Evolutionary conservation across 2,888 invertebrate species (phyloP).

Genomic region (Phragmatobia fuliginosa): DNA sequence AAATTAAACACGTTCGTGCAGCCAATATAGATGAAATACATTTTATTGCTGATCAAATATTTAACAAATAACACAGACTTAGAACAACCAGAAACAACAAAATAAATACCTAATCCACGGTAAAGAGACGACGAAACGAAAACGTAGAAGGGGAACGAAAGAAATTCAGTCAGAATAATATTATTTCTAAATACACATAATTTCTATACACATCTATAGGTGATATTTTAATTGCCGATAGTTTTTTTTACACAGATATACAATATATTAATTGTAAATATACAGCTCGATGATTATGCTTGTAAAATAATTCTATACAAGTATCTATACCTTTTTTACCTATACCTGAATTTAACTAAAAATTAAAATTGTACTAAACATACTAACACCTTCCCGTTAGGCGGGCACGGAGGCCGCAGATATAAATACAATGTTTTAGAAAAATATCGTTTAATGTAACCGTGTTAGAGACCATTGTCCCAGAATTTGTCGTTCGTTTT

Average conservation of each 20-base stretch:
- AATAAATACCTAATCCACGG: conserved; percentile 85
- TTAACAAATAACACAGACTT: conserved; percentile 84
- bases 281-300: conserved; percentile 61
- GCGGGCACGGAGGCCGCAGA: conserved; percentile 57
- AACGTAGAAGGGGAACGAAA: conserved; percentile 47
- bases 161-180: conserved; percentile 67
- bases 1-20: conserved; percentile 65
- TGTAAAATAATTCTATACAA: conserved; percentile 57
- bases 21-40: conserved; percentile 76
- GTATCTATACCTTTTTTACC: conserved; percentile 63
- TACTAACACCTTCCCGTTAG: conserved; percentile 64
- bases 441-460: conserved; percentile 61
- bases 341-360: conserved; percentile 76
- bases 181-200: conserved; percentile 57
- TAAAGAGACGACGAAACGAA: conserved; percentile 59
- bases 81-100: conserved; percentile 84
- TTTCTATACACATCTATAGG: conserved; percentile 58
- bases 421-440: conserved; percentile 61
- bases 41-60: conserved; percentile 82
- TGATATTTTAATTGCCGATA: conserved; percentile 52
- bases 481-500: conserved; percentile 41
- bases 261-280: conserved; percentile 59
- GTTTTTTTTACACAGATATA: conserved; percentile 69
- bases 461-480: conserved; percentile 46
- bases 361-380: conserved; percentile 81